phyloP scores from a whole-genome alignment of 2,797 vertebrate genomes.

The Hoplostethus mediterraneus region DNA sequence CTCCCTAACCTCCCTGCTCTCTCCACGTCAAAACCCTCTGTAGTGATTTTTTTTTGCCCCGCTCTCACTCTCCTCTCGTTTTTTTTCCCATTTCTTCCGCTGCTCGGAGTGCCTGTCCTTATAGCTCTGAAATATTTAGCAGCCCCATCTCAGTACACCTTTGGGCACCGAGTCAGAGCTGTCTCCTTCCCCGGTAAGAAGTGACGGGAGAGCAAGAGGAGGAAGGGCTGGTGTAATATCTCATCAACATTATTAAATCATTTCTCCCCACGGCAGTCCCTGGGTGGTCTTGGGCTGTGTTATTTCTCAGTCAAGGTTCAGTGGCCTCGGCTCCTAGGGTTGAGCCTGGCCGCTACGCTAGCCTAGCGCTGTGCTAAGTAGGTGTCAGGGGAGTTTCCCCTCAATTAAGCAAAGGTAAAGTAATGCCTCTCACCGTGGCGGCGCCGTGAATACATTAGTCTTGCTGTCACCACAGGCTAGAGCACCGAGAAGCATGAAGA shows the following conservation, averaged over 20 bases:
- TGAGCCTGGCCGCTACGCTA: conserved; percentile 61
- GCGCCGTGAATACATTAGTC: conserved; percentile 82
- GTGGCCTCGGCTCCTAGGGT: conserved; percentile 68
- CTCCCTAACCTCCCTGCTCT: conserved; percentile 72
- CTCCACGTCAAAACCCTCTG: conserved; percentile 72
- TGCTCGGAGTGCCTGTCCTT: conserved; percentile 55
- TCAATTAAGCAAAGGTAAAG: conserved; percentile 89
- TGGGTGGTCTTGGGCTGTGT: conserved; percentile 73
- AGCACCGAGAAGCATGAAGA: conserved; percentile 45
- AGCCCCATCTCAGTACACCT: conserved; percentile 78
- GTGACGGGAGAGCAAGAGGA: conserved; percentile 28
- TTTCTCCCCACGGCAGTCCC: conserved; percentile 67
- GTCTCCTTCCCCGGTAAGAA: conserved; percentile 63
- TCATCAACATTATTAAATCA: conserved; percentile 84
- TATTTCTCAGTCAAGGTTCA: conserved; percentile 83
- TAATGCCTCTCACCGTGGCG: conserved; percentile 77
- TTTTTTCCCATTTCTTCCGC: conserved; percentile 50
- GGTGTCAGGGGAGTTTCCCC: conserved; percentile 85
- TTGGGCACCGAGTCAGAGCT: conserved; percentile 62
- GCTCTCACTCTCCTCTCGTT: conserved; percentile 38
- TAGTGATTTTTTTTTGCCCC: conserved; percentile 51
- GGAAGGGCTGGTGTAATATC: conserved; percentile 64
- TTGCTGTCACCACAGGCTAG: conserved; percentile 74
- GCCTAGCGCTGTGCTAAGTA: conserved; percentile 74
- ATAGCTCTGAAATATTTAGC: conserved; percentile 82